A percentile compares a stretch with the other conserved stretches of the same genome.
phyloP scores from a whole-genome alignment of 2,113 vertebrate species.

The Helogale parvula region DNA sequence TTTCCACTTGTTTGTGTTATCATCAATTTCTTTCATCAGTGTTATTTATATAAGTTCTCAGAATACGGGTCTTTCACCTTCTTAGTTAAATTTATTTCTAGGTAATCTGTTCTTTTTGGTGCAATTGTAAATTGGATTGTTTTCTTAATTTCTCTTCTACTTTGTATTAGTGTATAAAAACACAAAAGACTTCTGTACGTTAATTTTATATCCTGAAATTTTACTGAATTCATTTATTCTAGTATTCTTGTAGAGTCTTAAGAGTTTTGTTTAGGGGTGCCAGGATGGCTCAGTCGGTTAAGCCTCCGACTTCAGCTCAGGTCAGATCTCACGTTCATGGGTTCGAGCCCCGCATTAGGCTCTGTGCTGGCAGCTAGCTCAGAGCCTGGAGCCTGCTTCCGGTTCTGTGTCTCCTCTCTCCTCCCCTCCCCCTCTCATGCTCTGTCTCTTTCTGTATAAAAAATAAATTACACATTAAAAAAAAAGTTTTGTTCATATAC shows the following conservation, averaged over 20 bases:
- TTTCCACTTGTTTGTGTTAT: background rate
- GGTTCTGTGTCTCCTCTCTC: no score
- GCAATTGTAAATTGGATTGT: background rate
- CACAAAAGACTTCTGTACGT: background rate
- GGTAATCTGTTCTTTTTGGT: background rate
- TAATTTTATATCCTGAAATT: background rate
- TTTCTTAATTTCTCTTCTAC: background rate
- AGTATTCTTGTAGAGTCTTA: background rate
- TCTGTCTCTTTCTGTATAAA: no score
- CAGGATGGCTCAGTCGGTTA: no score
- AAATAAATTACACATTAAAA: no score
- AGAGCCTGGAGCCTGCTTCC: no score
- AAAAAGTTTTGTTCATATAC: background rate
- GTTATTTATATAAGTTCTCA: background rate
- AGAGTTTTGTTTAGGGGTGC: background rate
- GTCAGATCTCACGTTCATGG: no score
- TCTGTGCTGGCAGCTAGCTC: no score
- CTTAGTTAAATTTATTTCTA: background rate
- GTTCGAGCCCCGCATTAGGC: no score
- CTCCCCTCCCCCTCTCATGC: no score
- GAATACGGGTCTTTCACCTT: background rate
- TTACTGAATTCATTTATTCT: background rate
- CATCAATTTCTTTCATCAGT: background rate
- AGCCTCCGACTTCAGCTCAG: no score
- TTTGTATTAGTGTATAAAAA: background rate